Base-by-base conservation (phyloP, 2,113 vertebrate genomes). In the Neolamprologus tretocephalus region DNA sequence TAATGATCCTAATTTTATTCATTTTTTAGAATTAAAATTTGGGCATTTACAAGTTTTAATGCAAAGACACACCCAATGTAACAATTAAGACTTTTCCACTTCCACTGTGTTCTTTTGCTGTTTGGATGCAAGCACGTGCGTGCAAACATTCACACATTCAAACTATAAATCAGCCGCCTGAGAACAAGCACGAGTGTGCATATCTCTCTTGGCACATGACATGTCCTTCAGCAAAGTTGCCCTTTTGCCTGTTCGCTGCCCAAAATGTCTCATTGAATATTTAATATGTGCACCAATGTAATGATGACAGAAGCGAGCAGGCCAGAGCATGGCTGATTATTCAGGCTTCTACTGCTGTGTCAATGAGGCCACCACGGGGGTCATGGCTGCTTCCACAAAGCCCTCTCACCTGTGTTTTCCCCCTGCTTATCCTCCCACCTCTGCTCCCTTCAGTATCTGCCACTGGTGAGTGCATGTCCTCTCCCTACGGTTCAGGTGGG, bases 181-280 rank as follows among this genome's bases (percentile, higher is more conserved):
- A 84, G 37, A 75, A 17, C 26, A 31, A 55, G 21, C 79, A 16
- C 12, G 19, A n/a, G 35, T 8, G 23, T 57, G 86, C 55, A 80
- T 80, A 83, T 86, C 85, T 85, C 45, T 83, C 66, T 54, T 28
- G 68, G 68, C 82, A 83, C 83, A 81, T 83, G 86, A 83, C 89
- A 47, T 28, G 19, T 87, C 68, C 86, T 73, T 84, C 21, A 10
- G 84, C 83, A 53, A 83, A 81, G 82, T 9, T 94, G 92, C 92
- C 91, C 95, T 94, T 94, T 94, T 16, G 79, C 83, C 90, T 78
- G 80, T 86, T 89, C 81, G 66, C 61, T 58, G 80, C 61, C 89
- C 89, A 89, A 94, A 94, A 95, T 90, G 93, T 94, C 95, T 95
- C 93, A 88, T 80, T 95, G 92, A 89, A 94, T 94, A 94, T 95